Base-by-base conservation (phyloP, 2,888 invertebrate genomes). In the Pseudococcus viburni region DNA sequence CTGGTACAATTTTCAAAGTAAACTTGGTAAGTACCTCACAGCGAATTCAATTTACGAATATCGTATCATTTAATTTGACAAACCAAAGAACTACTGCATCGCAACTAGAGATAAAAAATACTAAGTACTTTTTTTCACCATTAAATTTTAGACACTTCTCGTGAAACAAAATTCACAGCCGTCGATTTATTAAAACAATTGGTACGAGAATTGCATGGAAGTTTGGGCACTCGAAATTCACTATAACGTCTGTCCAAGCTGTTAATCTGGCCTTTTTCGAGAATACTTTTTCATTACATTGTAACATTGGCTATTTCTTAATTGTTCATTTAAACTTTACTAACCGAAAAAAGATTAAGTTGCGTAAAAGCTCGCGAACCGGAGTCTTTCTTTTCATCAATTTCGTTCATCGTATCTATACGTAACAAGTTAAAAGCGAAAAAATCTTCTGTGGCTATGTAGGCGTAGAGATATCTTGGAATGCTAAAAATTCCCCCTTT, bases 261-360 rank as follows among this genome's bases (percentile, higher is more conserved):
- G 68, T 73, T 73, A 26, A 73, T 73, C 68, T 12, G 15, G 68
- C 33, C 68, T 73, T 15, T 73, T 73, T 8, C 26, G 26, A 33
- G 26, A 33, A 33, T 33, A 73, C 68, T 33, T 73, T 73, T 73
- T 33, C 68, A 33, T 33, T 73, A 73, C 68, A 73, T 33, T 11
- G 68, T n/a, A 73, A 33, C 68, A 73, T 73, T 73, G 33, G 68
- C 68, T 12, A 73, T 73, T 73, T 73, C 33, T 26, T 73, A 73
- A 73, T 26, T 26, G 68, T 73, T 73, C 68, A 33, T 73, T 73
- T 33, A 73, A 73, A 73, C 68, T 73, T 73, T 33, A 73, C 68
- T 33, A 73, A 22, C 68, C 26, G 68, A 33, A 73, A 6, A 26
- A 33, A 15, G 68, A 73, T 73, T 33, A 33, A 73, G 68, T 33